phyloP scores from a whole-genome alignment of 23 tunicate species.

The Clavelina lepadiformis region DNA sequence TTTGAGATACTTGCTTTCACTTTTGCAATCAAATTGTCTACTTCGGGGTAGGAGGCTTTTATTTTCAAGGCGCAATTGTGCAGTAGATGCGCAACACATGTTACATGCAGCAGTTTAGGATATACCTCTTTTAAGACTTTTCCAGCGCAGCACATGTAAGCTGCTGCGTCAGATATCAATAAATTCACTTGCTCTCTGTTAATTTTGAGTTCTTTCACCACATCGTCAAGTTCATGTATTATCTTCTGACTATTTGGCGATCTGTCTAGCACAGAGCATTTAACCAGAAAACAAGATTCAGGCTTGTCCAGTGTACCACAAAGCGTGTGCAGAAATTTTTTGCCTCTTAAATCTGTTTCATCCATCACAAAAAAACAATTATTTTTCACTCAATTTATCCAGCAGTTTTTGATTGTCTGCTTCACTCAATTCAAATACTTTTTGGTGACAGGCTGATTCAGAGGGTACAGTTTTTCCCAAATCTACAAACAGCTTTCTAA shows the following conservation, averaged over 20 bases:
- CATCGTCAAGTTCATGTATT: slow-evolving; percentile 30
- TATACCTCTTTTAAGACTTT: slow-evolving; percentile 12
- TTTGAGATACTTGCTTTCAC: slow-evolving; percentile 15
- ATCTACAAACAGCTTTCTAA: slow-evolving; percentile 17
- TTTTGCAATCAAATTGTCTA: slow-evolving; percentile 23
- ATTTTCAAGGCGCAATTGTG: slow-evolving; percentile 15
- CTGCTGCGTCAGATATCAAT: slow-evolving; percentile 33
- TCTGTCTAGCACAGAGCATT: slow-evolving; percentile 20
- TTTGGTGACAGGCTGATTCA: slow-evolving; percentile 11
- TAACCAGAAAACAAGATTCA: slow-evolving; percentile 7
- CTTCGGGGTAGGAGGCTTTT: slow-evolving; percentile 11
- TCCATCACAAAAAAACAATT: slow-evolving; percentile 3
- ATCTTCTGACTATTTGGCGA: slow-evolving; percentile 17
- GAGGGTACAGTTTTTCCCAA: slow-evolving; percentile 22
- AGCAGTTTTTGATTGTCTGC: slow-evolving; percentile 2
- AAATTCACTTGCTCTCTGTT: slow-evolving; percentile 12
- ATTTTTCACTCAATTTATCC: too few relatives aligned
- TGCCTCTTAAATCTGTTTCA: slow-evolving; percentile 17
- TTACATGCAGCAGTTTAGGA: slow-evolving; percentile 19
- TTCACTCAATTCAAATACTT: slow-evolving; percentile 12
- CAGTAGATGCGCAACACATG: slow-evolving; percentile 6
- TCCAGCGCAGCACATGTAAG: slow-evolving; percentile 19
- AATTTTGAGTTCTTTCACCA: not conserved
- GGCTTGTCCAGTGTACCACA: slow-evolving; percentile 30
- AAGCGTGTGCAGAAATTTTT: slow-evolving; percentile 22